Base-by-base conservation (phyloP, 2,888 invertebrate species). In the Cosmia pyralina region DNA sequence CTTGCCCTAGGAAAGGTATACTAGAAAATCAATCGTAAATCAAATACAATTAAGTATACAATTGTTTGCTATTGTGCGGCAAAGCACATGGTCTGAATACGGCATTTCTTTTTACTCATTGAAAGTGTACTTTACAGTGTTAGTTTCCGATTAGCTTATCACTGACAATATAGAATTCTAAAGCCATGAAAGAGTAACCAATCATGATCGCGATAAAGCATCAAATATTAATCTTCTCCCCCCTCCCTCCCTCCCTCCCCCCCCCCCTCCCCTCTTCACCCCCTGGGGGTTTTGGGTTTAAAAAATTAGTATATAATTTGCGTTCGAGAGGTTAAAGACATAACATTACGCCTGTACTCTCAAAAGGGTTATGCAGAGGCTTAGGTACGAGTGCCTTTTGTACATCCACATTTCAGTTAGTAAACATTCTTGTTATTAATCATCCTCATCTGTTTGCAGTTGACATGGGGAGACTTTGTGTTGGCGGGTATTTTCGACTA, bases 401-500 rank as follows among this genome's bases (percentile, higher is more conserved):
- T 5, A 50, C 3, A 50, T 19, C 10, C 1, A 52, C 10, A 52
- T 11, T n/a, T 4, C n/a, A n/a, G n/a, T 0, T 52, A 11, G 11
- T 52, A 11, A 17, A 11, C 28, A 19, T 69, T 15, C 15, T 38
- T 22, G n/a, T 66, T 22, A 46, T 34, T 68, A 41, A 68, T 22
- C 10, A 68, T 41, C 6, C 10, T 68, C 8, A 17, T 48, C 19
- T 66, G 41, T 57, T 88, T 88, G 11, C 85, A 91, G 91, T 76
- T 91, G 19, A 87, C 87, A 1, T 88, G 89, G 91, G 92, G 85
- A 5, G 92, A 91, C 50, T 91, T 91, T 65, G 66, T 88, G 8
- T 80, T 91, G 53, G 85, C 90, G 0, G 88, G 91, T 6, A 67
- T 86, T 70, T 85, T 88, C 15, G 90, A 88, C 58, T 88, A 85